Evolutionary conservation across 2,113 vertebrate species (phyloP), one percentile per base, ranked within the genome.

Genomic region (Arizona elegans): DNA sequence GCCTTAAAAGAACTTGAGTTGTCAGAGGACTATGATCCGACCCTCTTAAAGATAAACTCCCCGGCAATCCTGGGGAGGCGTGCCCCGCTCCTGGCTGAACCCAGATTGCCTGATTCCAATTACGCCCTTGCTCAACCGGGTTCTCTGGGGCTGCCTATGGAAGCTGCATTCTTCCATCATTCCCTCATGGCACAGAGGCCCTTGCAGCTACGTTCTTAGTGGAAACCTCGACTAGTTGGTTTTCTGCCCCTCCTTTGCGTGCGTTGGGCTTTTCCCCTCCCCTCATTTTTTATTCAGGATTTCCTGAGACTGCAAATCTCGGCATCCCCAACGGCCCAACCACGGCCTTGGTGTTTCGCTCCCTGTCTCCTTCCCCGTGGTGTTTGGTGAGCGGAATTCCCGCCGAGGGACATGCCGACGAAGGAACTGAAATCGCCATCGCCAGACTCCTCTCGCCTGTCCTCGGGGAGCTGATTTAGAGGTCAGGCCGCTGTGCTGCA

Each of bases 381-480:
- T 29, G 55, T 62, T 53, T 54, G 90, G 29, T 38, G 59, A 90
- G 75, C 81, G 47, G 33, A 89, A 29, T 81, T 56, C 5, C 56
- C 33, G 24, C 52, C 26, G 5, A 88, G 58, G 59, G 58, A 88
- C 29, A 15, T 29, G 43, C 52, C 5, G 62, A 1, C 65, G 33
- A 47, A 89, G 38, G 54, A 47, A 47, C 59, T 19, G 86, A 53
- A 17, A 87, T 65, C 23, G 87, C 43, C 5, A 17, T 50, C 62
- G 3, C 95, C 95, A 47, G 38, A 91, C 92, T 26, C 90, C 94
- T 90, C 65, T 7, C 81, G 88, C 55, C 86, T 92, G 94, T 94
- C 97, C 96, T 91, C 92, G n/a, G 93, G 97, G 97, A 98, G 94
- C 94, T 98, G 98, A 98, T 97, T 97, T 92, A 3, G 87, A 95